Evolutionary conservation across 2,113 vertebrate genomes (phyloP), one percentile per base, ranked within the genome.

Genomic region (Himantopus leucocephalus): DNA sequence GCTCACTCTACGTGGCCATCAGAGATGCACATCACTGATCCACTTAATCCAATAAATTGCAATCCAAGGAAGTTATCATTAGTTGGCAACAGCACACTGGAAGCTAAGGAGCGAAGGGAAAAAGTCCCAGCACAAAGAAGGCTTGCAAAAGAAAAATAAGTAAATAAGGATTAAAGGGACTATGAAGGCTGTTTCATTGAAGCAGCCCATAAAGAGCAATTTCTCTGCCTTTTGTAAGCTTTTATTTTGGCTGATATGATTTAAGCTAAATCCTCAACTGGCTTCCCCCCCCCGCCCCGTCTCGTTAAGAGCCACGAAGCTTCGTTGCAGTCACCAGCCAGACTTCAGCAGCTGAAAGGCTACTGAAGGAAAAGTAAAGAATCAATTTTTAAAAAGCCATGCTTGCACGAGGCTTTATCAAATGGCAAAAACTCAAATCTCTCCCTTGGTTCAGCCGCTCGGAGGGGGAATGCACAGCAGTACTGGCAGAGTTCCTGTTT

Each of bases 401-500:
- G 41, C 39, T 66, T 3, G 0, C 77, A 67, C 87, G 79, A 4
- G 6, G 89, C 83, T 95, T 94, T 76, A 94, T 93, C 94, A 88
- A 92, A 92, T 70, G 93, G 96, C 93, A 95, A 74, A 82, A 93
- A 68, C 75, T 92, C 94, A 85, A 83, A 90, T 91, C 77, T 85
- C 77, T 92, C 94, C 93, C 96, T 82, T 39, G 91, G 71, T 94
- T 96, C 93, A 71, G 63, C 45, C 14, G 18, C 87, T 96, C 34
- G 4, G 84, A 96, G 88, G 59, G 96, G 78, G 79, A 94, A 90
- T 24, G 77, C 82, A 67, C 22, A 32, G 87, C 85, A 93, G 91
- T 87, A 73, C 94, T 97, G 96, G 96, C 95, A 96, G 85, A 94
- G 84, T n/a, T 96, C 94, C 95, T 98, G 95, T 96, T 97, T 97